Evolutionary conservation across 1,140 invertebrate species (phyloP).

Genomic region (Maniola jurtina): DNA sequence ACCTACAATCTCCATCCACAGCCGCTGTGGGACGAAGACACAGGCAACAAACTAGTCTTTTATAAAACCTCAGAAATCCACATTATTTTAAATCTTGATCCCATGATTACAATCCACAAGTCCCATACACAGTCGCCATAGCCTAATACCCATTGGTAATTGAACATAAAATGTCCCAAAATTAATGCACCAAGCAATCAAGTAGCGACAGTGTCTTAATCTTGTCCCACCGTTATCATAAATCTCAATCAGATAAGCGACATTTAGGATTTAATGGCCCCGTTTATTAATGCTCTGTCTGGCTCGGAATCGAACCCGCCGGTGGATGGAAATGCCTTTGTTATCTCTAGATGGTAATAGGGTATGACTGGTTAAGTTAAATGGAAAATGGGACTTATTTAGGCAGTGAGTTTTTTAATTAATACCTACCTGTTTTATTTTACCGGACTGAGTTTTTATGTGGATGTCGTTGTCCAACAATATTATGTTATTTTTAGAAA

Average conservation of each 20-base stretch:
- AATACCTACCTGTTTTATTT: not conserved
- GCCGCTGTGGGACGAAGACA: too few relatives aligned
- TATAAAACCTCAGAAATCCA: too few relatives aligned
- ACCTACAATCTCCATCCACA: too few relatives aligned
- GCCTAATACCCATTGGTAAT: not conserved
- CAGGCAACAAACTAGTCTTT: too few relatives aligned
- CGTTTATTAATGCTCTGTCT: conserved; percentile 64
- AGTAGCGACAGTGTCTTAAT: conserved; percentile 55
- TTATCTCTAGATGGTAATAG: conserved; percentile 34
- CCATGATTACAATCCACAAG: not conserved
- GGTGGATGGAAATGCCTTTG: conserved; percentile 35
- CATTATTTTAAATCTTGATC: not conserved
- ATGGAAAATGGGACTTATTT: conserved; percentile 4
- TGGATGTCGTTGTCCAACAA: too few relatives aligned
- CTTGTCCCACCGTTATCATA: conserved; percentile 66
- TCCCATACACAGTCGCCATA: not conserved
- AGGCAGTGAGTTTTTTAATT: not conserved
- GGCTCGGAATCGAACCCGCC: conserved; percentile 23
- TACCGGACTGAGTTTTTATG: not conserved
- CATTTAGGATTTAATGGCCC: conserved; percentile 69
- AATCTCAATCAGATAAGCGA: conserved; percentile 71
- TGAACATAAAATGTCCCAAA: conserved; percentile 29
- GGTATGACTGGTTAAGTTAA: conserved; percentile 14
- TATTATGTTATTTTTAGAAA: too few relatives aligned
- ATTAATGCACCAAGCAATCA: conserved; percentile 29